phyloP scores from a whole-genome alignment of 2,888 invertebrate species.

The Chouioia cunea region DNA sequence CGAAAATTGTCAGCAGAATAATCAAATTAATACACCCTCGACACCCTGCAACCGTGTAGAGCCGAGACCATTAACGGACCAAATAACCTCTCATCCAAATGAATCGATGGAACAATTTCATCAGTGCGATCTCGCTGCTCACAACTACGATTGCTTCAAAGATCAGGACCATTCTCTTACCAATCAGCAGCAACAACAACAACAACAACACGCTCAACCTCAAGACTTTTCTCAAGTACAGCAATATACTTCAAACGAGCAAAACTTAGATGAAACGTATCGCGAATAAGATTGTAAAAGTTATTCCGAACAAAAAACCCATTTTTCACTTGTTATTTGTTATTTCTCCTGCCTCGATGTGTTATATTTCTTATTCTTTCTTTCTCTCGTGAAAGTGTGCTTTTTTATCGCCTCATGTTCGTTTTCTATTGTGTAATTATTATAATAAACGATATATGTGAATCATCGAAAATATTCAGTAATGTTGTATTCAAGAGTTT shows the following conservation, averaged over 20 bases:
- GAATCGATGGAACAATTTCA: no score
- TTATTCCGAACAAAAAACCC: not conserved
- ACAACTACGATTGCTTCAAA: constrained; percentile 58
- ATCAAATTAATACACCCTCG: no score
- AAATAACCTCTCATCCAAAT: no score
- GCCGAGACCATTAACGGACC: no score
- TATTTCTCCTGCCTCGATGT: not conserved
- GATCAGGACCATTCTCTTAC: constrained; percentile 16
- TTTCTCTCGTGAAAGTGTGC: constrained; percentile 4
- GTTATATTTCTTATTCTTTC: not conserved
- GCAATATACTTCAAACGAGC: constrained; percentile 43
- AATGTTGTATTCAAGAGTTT: no score
- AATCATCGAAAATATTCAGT: no score
- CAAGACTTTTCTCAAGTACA: constrained; percentile 47
- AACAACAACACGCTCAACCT: constrained; percentile 14
- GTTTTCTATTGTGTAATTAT: constrained; percentile 11
- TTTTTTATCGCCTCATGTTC: constrained; percentile 2
- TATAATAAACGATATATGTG: constrained; percentile 25
- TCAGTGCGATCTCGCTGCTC: no score
- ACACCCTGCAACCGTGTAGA: no score
- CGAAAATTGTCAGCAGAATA: no score
- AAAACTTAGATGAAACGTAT: constrained; percentile 31
- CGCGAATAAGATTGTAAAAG: constrained; percentile 17
- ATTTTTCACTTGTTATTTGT: constrained; percentile 2
- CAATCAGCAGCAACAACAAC: constrained; percentile 7